phyloP scores from a whole-genome alignment of 2,113 vertebrate species.

The Dasyornis broadbenti region DNA sequence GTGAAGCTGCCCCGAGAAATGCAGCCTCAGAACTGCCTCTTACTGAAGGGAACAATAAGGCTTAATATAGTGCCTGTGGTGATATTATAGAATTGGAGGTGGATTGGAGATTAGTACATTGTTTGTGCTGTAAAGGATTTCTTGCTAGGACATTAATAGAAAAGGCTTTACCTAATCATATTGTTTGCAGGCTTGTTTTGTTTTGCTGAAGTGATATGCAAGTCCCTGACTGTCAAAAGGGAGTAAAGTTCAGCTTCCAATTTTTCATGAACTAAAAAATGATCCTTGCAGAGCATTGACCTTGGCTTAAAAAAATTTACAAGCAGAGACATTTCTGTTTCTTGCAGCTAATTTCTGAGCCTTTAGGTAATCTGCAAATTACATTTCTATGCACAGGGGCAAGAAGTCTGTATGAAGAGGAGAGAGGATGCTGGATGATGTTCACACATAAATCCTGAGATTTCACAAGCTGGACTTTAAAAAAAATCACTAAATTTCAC shows the following conservation, averaged over 20 bases:
- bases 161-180: constrained; percentile 41
- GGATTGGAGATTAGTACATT: constrained; percentile 45
- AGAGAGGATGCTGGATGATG: not conserved
- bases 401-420: not conserved
- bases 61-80: constrained; percentile 51
- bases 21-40: not conserved
- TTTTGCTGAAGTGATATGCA: constrained; percentile 16
- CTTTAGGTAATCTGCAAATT: not conserved
- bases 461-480: constrained; percentile 16
- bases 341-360: not conserved
- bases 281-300: not conserved
- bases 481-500: constrained; percentile 43
- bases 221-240: constrained; percentile 22
- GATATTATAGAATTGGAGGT: constrained; percentile 12
- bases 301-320: not conserved
- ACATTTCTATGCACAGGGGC: not conserved
- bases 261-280: not conserved
- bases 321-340: not conserved
- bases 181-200: constrained; percentile 50
- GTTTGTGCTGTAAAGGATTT: constrained; percentile 36
- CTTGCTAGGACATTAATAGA: constrained; percentile 47
- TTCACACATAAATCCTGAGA: not conserved
- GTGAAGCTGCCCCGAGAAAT: not conserved
- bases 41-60: constrained; percentile 41
- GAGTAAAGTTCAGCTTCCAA: constrained; percentile 20